Conservation (phyloP, 2,113 vertebrate species). For the Vulpes ferrilata region DNA sequence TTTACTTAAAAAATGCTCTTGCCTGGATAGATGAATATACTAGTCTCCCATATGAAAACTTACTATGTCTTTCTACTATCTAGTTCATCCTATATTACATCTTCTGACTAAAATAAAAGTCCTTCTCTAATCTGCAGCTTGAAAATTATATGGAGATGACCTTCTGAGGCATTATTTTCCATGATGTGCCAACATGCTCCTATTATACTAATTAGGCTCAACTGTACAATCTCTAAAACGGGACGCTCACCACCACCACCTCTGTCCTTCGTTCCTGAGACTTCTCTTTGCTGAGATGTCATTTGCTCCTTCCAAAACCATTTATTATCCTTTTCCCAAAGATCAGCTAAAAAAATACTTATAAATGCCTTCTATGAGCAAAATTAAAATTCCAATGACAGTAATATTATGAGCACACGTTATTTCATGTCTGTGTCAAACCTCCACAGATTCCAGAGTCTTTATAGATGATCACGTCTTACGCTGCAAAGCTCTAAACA, state of each 20-base stretch:
- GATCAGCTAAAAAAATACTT: background rate
- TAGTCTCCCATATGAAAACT: background rate
- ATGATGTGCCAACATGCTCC: background rate
- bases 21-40: background rate
- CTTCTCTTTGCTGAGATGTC: background rate
- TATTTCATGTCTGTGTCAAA: background rate
- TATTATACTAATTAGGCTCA: background rate
- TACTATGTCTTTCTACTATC: background rate
- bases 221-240: background rate
- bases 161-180: background rate
- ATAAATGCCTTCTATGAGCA: background rate
- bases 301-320: background rate
- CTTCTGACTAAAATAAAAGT: background rate
- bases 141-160: background rate
- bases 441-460: background rate
- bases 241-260: background rate
- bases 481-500: background rate
- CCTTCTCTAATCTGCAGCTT: background rate
- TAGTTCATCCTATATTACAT: background rate
- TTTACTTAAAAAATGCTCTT: background rate
- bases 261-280: background rate
- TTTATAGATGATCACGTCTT: background rate
- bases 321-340: background rate
- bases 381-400: background rate
- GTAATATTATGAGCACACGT: background rate